Evolutionary conservation across 2,888 invertebrate genomes (phyloP).

Genomic region (Drosophila kuntzei): DNA sequence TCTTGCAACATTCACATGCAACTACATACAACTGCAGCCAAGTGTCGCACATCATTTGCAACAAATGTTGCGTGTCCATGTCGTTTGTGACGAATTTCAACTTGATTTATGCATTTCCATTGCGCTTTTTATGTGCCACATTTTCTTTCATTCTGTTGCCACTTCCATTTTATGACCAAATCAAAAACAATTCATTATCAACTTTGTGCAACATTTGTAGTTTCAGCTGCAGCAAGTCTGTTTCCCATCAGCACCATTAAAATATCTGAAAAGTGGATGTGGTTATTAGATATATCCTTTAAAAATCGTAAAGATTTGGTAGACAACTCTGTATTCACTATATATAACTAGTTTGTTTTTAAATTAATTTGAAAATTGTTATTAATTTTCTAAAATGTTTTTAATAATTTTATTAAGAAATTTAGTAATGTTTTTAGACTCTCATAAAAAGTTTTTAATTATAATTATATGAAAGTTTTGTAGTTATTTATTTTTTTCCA

Average conservation of each 20-base stretch:
- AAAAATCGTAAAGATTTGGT: neutral
- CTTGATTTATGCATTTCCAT: constrained; percentile 69
- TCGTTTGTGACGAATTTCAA: constrained; percentile 67
- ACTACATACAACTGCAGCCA: constrained; percentile 29
- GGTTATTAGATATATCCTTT: neutral
- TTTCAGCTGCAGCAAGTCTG: constrained; percentile 21
- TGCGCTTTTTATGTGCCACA: constrained; percentile 29
- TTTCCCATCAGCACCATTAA: constrained; percentile 9
- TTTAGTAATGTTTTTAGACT: too few species aligned
- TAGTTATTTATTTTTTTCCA: too few species aligned
- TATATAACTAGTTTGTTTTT: too few species aligned
- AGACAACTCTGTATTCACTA: too few species aligned
- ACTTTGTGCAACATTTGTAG: constrained; percentile 12
- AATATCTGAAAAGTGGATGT: neutral
- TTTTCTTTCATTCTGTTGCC: constrained; percentile 9
- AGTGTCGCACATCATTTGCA: constrained; percentile 66
- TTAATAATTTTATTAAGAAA: too few species aligned
- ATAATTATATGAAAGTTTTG: too few species aligned
- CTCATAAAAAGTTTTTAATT: too few species aligned
- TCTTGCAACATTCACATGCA: constrained; percentile 12
- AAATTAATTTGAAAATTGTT: too few species aligned
- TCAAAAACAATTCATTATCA: constrained; percentile 42
- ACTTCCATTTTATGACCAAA: constrained; percentile 56
- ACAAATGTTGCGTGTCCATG: constrained; percentile 73
- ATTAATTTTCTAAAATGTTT: too few species aligned